Percentiles rank a stretch among this genome's conserved stretches.
phyloP scores from a whole-genome alignment of 2,888 invertebrate species.

The Deilephila porcellus region DNA sequence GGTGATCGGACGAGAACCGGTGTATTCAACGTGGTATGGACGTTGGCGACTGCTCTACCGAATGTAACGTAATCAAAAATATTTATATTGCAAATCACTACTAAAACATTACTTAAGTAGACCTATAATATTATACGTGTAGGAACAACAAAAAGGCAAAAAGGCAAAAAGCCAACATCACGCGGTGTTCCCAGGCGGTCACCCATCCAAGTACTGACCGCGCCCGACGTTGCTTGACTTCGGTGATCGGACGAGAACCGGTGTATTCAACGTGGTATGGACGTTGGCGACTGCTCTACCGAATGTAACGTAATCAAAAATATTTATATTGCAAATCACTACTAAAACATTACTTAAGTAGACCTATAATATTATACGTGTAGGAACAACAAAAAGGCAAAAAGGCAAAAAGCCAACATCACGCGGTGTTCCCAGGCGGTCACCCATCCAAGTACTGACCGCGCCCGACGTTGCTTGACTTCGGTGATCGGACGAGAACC shows the following conservation, averaged over 20 bases:
- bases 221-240: constrained; percentile 77
- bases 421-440: constrained; percentile 79
- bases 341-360: no score
- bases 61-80: no score
- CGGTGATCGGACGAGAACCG: constrained; percentile 78
- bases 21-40: constrained; percentile 64
- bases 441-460: constrained; percentile 82
- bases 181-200: constrained; percentile 74
- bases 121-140: no score
- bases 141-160: no score
- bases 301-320: neutral
- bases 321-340: no score
- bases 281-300: constrained; percentile 29
- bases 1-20: constrained; percentile 78
- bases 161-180: constrained; percentile 45
- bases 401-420: constrained; percentile 61
- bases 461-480: constrained; percentile 81
- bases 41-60: constrained; percentile 29
- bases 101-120: no score
- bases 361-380: neutral
- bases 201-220: constrained; percentile 77
- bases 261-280: constrained; percentile 65
- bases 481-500: constrained; percentile 83
- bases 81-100: no score
- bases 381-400: neutral